Evolutionary conservation across 2,113 vertebrate species (phyloP).

Genomic region (Tragelaphus buxtoni): DNA sequence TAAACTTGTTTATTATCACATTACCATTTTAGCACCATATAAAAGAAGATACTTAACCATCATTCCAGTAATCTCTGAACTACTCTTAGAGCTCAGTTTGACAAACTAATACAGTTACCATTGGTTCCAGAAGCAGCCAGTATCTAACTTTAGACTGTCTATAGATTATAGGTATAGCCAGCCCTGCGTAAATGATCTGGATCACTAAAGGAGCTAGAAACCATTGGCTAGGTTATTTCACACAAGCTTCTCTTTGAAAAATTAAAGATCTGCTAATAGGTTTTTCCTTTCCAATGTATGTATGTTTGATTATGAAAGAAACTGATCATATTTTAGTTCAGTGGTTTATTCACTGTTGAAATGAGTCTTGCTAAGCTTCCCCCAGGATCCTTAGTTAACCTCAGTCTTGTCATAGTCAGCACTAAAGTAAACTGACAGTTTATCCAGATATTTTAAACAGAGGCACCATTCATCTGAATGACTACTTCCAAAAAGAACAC

Average conservation of each 20-base stretch:
- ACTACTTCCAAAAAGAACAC: not conserved
- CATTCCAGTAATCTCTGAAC: not conserved
- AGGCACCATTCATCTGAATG: not conserved
- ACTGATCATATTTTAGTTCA: not conserved
- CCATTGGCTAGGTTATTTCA: not conserved
- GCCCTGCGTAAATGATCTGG: not conserved
- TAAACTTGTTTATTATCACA: not conserved
- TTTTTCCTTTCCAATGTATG: not conserved
- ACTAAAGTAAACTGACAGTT: constrained; percentile 1
- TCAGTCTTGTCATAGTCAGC: not conserved
- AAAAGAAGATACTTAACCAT: not conserved
- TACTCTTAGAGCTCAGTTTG: not conserved
- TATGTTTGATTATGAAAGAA: not conserved
- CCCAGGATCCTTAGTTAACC: not conserved
- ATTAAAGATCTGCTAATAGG: not conserved
- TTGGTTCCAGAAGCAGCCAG: not conserved
- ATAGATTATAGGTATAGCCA: not conserved
- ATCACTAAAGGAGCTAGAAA: not conserved
- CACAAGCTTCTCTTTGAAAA: not conserved
- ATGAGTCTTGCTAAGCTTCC: not conserved
- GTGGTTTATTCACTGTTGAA: not conserved
- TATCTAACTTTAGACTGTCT: not conserved
- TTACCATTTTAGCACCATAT: not conserved
- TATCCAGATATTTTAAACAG: constrained; percentile 1
- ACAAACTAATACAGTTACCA: not conserved